Evolutionary conservation across 2,888 invertebrate genomes (phyloP), one percentile per base, ranked within the genome.

Genomic region (Eupithecia exiguata): DNA sequence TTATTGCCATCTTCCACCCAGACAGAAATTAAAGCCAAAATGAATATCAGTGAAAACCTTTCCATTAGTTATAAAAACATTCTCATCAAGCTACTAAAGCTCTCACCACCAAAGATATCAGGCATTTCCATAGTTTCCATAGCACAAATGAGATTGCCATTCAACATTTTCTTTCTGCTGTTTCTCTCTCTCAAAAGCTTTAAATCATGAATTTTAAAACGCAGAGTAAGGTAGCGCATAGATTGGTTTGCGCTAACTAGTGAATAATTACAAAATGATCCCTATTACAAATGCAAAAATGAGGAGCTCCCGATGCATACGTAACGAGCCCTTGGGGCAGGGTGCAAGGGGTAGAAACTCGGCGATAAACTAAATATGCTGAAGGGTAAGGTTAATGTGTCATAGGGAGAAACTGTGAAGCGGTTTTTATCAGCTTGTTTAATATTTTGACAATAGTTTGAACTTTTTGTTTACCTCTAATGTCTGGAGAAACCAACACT

Each of bases 201-300:
- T 76, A 69, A 76, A 73, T 71, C 73, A 76, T 76, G 79, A 84
- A 86, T 88, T 86, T 84, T 81, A 87, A 90, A 86, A 82, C 83
- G 82, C 81, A 75, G 80, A 82, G 68, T 80, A 77, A 76, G 76
- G 76, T 69, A 70, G 77, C 76, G 79, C 82, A 89, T 89, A 89
- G 91, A 91, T 92, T 89, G 91, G 89, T 87, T 81, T 82, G 83
- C 84, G 86, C 89, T 92, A 93, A 93, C 92, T 91, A 92, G 86
- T 87, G 92, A 92, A 92, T 94, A 93, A 94, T 94, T 92, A 92
- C 92, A 90, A 88, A 89, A 90, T 92, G 92, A 93, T 92, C 89
- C 90, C 87, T 86, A 92, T 93, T 93, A 92, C 90, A 88, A 89
- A 93, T 94, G 93, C 93, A 93, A 94, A 93, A 94, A 93, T 91